Base-by-base conservation (phyloP, 2,113 vertebrate species). In the Pogona vitticeps region DNA sequence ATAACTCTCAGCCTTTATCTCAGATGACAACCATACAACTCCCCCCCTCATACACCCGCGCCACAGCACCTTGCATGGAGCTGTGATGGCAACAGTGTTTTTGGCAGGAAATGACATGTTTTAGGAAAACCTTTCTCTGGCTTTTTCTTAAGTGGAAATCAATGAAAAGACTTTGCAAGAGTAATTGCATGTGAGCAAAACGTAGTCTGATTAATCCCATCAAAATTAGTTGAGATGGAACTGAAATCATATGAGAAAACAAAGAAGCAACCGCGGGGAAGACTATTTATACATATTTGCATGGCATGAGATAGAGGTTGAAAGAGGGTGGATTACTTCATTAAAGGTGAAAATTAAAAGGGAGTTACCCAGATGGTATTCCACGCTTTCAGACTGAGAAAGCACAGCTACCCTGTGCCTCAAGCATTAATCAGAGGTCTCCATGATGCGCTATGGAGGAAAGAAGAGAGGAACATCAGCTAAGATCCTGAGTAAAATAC, bases 1-100 rank as follows among this genome's bases (percentile, higher is more conserved):
- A 81, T 85, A 90, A 91, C 80, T 68, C 36, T 83, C 87, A 86
- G 88, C 85, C 88, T 92, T 92, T 93, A 56, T 95, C 86, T 86
- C 68, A 73, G 82, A 87, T 89, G 93, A 93, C 90, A 94, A 90
- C 81, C 90, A 40, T 84, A 71, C 42, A 46, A 67, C 67, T 40
- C 6, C 1, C 56, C 76, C 36, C 5, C 75, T 17, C 14, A 26
- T 26, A 42, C 36, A 80, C 63, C 18, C 88, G n/a, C n/a, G 52
- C 76, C 76, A 20, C 78, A 28, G 76, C 68, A 92, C 91, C 83
- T 80, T 83, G 86, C n/a, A 79, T 75, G 58, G 83, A 76, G 56
- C 77, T 33, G 83, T 70, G 87, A 70, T 46, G 83, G 59, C 33
- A 68, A 88, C 80, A 10, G 82, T 31, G 82, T n/a, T 90, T 80